Percentiles rank a stretch among this genome's conserved stretches.
Conservation (phyloP, 2,888 invertebrate species). For the Amblyteles armatorius region DNA sequence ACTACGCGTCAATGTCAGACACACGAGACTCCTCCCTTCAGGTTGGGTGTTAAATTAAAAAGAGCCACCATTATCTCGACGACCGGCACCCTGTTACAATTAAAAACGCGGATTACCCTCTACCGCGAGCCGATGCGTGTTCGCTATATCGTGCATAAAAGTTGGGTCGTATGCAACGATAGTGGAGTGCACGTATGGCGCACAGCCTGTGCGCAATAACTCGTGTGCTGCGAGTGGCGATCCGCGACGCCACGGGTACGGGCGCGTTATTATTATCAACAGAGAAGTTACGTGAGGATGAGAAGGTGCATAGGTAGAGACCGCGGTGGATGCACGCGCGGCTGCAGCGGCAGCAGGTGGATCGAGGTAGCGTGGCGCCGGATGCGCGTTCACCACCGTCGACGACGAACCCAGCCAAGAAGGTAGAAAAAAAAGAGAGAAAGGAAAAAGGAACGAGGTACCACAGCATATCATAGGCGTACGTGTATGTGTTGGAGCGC, state of each 20-base stretch:
- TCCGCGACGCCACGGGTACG: conserved; percentile 55
- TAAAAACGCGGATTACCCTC: neutral
- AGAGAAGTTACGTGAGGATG: conserved; percentile 43
- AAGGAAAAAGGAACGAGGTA: conserved; percentile 7
- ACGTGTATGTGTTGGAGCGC: conserved; percentile 66
- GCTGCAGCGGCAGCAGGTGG: conserved; percentile 76
- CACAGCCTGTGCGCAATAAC: conserved; percentile 47
- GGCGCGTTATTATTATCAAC: conserved; percentile 59
- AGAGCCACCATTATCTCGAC: neutral
- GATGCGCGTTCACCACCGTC: conserved; percentile 74
- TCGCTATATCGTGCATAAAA: neutral
- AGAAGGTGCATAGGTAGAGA: conserved; percentile 46
- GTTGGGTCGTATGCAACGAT: neutral
- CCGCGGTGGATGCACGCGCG: conserved; percentile 50
- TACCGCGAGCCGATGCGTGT: neutral
- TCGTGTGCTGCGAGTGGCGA: conserved; percentile 63
- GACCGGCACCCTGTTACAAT: neutral
- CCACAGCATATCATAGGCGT: conserved; percentile 71
- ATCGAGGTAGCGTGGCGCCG: conserved; percentile 81
- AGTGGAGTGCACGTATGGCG: neutral
- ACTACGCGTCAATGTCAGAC: neutral
- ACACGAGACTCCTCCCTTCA: neutral
- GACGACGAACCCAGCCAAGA: conserved; percentile 49
- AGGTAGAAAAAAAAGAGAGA: conserved; percentile 28
- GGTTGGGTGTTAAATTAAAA: neutral